A percentile compares a stretch with the other conserved stretches of the same genome.
Conservation (phyloP, 2,888 invertebrate genomes). For the Cheilosia scutellata region DNA sequence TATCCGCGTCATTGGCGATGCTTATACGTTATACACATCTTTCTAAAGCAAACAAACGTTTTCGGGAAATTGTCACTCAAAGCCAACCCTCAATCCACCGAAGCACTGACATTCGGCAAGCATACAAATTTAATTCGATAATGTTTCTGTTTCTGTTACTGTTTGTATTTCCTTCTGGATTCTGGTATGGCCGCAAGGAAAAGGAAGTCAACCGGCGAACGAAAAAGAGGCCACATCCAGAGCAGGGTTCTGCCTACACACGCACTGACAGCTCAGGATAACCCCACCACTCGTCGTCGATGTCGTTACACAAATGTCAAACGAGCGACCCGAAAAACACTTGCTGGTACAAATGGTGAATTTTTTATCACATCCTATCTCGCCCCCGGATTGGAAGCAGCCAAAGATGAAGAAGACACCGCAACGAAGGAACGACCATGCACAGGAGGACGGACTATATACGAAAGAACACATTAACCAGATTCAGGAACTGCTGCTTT, state of each 20-base stretch:
- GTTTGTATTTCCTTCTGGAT: slow-evolving; percentile 30
- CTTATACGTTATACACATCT: slow-evolving; percentile 8
- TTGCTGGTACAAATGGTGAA: slow-evolving; percentile 75
- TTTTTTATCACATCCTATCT: slow-evolving; percentile 71
- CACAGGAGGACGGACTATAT: slow-evolving; percentile 53
- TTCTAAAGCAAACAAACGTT: slow-evolving; percentile 53
- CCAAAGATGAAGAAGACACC: slow-evolving; percentile 66
- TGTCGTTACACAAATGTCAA: slow-evolving; percentile 71
- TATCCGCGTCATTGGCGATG: slow-evolving; percentile 73
- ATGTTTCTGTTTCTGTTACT: slow-evolving; percentile 60
- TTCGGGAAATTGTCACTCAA: slow-evolving; percentile 64
- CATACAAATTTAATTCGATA: slow-evolving; percentile 75
- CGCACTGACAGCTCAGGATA: slow-evolving; percentile 59
- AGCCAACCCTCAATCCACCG: slow-evolving; percentile 23
- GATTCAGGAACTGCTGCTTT: slow-evolving; percentile 62
- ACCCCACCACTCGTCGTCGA: slow-evolving; percentile 51
- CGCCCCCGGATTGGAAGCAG: slow-evolving; percentile 63
- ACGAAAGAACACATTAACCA: slow-evolving; percentile 64
- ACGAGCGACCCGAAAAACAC: slow-evolving; percentile 73
- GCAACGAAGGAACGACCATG: slow-evolving; percentile 42
- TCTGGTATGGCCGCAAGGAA: slow-evolving; percentile 46
- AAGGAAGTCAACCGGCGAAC: slow-evolving; percentile 48
- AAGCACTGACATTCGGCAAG: slow-evolving; percentile 53
- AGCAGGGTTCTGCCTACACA: slow-evolving; percentile 52
- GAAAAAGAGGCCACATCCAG: slow-evolving; percentile 25